Evolutionary conservation across 2,797 vertebrate species (phyloP).

Genomic region (Bovichtus diacanthus): DNA sequence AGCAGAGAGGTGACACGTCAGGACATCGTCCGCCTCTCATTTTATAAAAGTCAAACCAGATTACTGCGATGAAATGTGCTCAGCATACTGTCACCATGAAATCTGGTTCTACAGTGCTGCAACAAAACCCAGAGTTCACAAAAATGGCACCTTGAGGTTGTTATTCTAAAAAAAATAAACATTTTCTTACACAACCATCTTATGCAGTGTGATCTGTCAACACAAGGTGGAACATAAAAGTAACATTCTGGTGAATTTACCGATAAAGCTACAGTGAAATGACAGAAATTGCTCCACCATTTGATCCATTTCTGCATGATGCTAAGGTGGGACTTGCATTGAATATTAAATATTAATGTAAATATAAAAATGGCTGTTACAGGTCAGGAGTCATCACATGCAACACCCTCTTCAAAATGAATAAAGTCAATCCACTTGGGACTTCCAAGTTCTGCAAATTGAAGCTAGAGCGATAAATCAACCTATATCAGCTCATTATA

Average conservation of each 20-base stretch:
- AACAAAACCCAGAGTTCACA: neutral
- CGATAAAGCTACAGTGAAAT: neutral
- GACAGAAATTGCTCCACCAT: neutral
- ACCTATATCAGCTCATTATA: neutral
- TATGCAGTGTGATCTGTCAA: neutral
- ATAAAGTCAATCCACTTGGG: fast-evolving
- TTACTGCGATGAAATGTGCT: neutral
- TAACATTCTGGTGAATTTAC: neutral
- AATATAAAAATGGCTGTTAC: neutral
- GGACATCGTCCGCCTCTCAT: neutral
- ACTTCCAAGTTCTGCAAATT: neutral
- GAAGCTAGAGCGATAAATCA: neutral
- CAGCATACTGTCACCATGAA: neutral
- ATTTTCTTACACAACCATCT: neutral
- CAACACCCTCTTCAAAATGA: neutral
- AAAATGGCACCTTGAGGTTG: too few relatives aligned
- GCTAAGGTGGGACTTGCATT: too few relatives aligned
- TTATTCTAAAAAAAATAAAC: neutral
- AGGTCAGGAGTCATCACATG: neutral
- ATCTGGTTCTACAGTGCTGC: neutral
- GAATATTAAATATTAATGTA: neutral
- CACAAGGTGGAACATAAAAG: fast-evolving
- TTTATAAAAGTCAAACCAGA: conserved; percentile 12
- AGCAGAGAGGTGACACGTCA: conserved; percentile 13
- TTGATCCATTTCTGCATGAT: neutral